Base-by-base conservation (phyloP, 2,797 vertebrate species). In the Geotrypetes seraphini region DNA sequence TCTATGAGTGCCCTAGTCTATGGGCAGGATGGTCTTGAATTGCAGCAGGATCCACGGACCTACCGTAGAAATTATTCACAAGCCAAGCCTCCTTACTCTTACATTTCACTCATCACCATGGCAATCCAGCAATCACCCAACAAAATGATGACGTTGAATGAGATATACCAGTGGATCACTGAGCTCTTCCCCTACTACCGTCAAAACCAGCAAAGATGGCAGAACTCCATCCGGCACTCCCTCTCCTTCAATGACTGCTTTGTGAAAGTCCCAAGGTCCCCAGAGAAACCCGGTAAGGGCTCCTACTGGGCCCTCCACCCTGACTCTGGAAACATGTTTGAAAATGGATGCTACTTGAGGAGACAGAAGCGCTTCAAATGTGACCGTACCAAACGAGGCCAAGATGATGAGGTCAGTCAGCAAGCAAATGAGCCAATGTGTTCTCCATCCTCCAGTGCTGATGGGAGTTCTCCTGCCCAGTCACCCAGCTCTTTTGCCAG, bases 131-230 rank as follows among this genome's bases (percentile, higher is more conserved):
- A 50, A 14, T 19, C 47, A 7, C 39, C 30, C n/a, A 37, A 30
- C 30, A 50, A 50, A 25, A 43, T 50, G 47, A 50, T 50, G 40
- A 50, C 47, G 4, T 10, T 50, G n/a, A 50, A 50, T 27, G 47
- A 50, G 22, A 50, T 50, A 10, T 50, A 50, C 16, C 47, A 50
- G 19, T 50, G 47, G 47, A 50, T 50, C 22, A 28, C 33, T 14
- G 47, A 50, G 19, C 47, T 50, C 8, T 50, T 50, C 8, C 47
- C 47, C 9, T 50, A 50, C 26, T 50, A 50, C 35, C 28, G 47
- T 10, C 47, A 50, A 18, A 50, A 50, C n/a, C 47, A 50, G 16
- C 47, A 50, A 15, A 35, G 47, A 10, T 50, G 47, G 47, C 47
- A 50, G 26, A 50, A 50, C 16, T 50, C 47, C 10, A 50, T 50